These are phyloP conservation scores for Saccostrea echinata DNA, from an alignment of 1,140 invertebrate species.

Conservation along the genomic window DNA sequence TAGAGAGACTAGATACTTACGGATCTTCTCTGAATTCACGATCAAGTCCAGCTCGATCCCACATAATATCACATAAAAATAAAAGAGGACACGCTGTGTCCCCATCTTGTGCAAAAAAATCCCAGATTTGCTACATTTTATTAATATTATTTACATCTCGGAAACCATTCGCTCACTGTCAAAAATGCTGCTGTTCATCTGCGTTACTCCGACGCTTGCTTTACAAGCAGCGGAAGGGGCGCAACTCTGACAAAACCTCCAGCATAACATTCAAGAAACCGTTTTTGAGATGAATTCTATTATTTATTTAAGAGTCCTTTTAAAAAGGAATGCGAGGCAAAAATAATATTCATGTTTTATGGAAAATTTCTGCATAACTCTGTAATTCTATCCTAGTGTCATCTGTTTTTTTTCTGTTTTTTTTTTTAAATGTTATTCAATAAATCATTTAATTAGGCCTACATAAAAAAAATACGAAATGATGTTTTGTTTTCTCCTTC, in stretches of 20 bases:
- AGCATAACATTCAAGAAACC: too few species aligned
- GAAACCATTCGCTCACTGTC: neutral
- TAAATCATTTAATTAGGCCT: too few species aligned
- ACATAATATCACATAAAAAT: neutral
- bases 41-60: neutral
- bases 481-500: too few species aligned
- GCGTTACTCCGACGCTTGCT: conserved; percentile 3
- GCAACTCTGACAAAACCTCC: neutral
- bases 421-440: too few species aligned
- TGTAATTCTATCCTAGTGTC: neutral
- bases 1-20: neutral
- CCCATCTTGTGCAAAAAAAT: neutral
- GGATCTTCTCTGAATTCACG: neutral
- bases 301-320: neutral
- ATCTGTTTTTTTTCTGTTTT: too few species aligned
- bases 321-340: neutral
- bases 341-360: neutral
- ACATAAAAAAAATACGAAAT: too few species aligned
- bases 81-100: neutral
- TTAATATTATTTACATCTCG: conserved; percentile 1
- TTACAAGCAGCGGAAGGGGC: neutral
- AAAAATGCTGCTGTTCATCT: neutral
- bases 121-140: neutral
- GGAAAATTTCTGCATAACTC: neutral
- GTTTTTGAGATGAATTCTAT: neutral